Evolutionary conservation across 2,113 vertebrate species (phyloP), one percentile per base, ranked within the genome.

Genomic region (Crypturellus undulatus): DNA sequence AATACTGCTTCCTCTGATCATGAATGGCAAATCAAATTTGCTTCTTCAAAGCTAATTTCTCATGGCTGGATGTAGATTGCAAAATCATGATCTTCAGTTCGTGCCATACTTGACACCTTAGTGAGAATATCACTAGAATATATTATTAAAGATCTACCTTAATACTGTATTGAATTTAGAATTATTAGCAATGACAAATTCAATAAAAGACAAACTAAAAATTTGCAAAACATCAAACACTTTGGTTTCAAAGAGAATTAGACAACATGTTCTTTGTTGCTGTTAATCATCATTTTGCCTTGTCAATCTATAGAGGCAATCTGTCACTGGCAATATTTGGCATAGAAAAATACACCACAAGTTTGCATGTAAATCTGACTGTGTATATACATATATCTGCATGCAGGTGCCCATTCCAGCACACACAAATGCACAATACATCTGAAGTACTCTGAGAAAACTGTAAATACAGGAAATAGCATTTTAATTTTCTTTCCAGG

Each of bases 201-300:
- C 45, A 92, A 42, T 43, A 58, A 87, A 96, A 67, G 18, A 45
- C 22, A 93, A 86, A 82, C 4, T 24, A 38, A 78, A 80, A 73
- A 85, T 85, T 0, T 51, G 15, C 10, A 68, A 59, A 63, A 64
- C 47, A 67, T 45, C n/a, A 76, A 84, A 86, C 34, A 58, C 4
- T 56, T 90, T 15, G 43, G 10, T 54, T 67, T 84, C 49, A 87
- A 75, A 89, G 38, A 89, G 22, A 85, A 84, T 52, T 51, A 87
- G 75, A n/a, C 78, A 92, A 54, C 32, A 89, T 72, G 47, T 67
- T 90, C 10, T 83, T 84, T 92, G 9, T 47, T 75, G 47, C 18
- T 88, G 54, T 90, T 93, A 92, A 93, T 92, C 89, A 84, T 87
- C 34, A 64, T 89, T 95, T 95, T 84, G 38, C 71, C 81, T 85